Percentiles rank a stretch among this genome's conserved stretches.
phyloP scores from a whole-genome alignment of 2,888 invertebrate genomes.

The Pyralis farinalis region DNA sequence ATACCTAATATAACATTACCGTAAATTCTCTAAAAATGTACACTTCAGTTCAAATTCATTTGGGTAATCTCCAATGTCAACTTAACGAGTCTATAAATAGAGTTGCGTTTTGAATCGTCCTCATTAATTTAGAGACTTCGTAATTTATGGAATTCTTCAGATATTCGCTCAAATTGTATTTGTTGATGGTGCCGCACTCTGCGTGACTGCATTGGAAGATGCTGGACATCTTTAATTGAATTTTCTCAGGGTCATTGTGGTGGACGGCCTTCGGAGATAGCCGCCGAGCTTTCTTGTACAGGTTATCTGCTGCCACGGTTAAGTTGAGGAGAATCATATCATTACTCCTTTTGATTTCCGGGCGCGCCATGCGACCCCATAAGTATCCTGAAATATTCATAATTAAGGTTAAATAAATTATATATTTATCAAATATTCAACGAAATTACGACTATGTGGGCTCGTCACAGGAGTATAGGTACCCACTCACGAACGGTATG shows the following conservation, averaged over 20 bases:
- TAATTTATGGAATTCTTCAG: slow-evolving; percentile 49
- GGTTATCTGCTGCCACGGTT: slow-evolving; percentile 44
- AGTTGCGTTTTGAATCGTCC: slow-evolving; percentile 53
- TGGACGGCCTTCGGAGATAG: slow-evolving; percentile 57
- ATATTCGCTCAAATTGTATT: slow-evolving; percentile 50
- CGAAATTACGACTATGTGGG: no score
- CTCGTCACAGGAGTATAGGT: no score
- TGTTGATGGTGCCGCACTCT: slow-evolving; percentile 44
- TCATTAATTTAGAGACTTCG: slow-evolving; percentile 52
- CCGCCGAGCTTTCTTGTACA: slow-evolving; percentile 56
- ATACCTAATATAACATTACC: no score
- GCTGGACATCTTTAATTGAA: slow-evolving; percentile 42
- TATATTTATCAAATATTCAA: no score
- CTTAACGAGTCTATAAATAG: slow-evolving; percentile 59
- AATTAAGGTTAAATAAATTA: no score
- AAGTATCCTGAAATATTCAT: slow-evolving; percentile 54
- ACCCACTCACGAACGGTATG: no score
- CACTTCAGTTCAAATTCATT: no score
- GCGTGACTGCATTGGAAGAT: slow-evolving; percentile 49
- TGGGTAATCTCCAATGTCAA: slow-evolving; percentile 49
- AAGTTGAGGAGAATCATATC: slow-evolving; percentile 55
- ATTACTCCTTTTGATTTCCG: slow-evolving; percentile 41
- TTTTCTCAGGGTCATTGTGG: slow-evolving; percentile 51
- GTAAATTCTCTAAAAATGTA: no score
- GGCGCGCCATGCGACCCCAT: slow-evolving; percentile 54